Evolutionary conservation across 2,888 invertebrate genomes (phyloP).

Genomic region (Acronicta alni): DNA sequence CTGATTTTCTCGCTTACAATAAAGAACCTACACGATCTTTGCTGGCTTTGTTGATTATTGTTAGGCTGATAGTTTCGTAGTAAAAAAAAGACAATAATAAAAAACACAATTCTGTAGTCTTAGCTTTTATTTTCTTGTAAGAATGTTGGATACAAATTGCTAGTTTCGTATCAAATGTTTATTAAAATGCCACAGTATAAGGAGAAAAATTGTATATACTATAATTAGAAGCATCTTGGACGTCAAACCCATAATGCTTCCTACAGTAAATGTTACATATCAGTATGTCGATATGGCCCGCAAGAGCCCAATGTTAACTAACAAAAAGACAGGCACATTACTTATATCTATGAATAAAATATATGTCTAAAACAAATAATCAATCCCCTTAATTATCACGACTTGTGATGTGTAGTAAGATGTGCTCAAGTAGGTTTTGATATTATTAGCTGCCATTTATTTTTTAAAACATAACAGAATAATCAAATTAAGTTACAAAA

Average conservation of each 20-base stretch:
- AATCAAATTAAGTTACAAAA: constrained; percentile 47
- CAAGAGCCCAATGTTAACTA: constrained; percentile 41
- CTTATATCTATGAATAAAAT: constrained; percentile 75
- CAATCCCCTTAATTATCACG: constrained; percentile 77
- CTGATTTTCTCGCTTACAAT: too few species aligned
- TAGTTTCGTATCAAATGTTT: constrained; percentile 85
- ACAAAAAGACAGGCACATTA: constrained; percentile 79
- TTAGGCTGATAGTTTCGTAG: not conserved
- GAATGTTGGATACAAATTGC: constrained; percentile 85
- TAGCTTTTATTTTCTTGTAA: constrained; percentile 85
- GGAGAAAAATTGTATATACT: constrained; percentile 83
- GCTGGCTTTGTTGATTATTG: too few species aligned
- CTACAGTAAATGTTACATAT: constrained; percentile 57
- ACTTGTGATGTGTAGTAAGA: constrained; percentile 82
- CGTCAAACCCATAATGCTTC: constrained; percentile 57
- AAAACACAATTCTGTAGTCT: constrained; percentile 67
- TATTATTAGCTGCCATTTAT: constrained; percentile 72
- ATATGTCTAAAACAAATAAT: constrained; percentile 74
- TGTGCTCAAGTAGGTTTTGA: constrained; percentile 52
- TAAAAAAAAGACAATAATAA: constrained; percentile 31
- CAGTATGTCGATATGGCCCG: constrained; percentile 40
- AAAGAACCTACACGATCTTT: too few species aligned
- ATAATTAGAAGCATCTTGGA: constrained; percentile 74
- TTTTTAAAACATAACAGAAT: constrained; percentile 50
- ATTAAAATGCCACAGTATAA: constrained; percentile 80